These are phyloP conservation scores for Aulostomus chinensis DNA, from an alignment of 2,797 vertebrate species.

Conservation along the genomic window DNA sequence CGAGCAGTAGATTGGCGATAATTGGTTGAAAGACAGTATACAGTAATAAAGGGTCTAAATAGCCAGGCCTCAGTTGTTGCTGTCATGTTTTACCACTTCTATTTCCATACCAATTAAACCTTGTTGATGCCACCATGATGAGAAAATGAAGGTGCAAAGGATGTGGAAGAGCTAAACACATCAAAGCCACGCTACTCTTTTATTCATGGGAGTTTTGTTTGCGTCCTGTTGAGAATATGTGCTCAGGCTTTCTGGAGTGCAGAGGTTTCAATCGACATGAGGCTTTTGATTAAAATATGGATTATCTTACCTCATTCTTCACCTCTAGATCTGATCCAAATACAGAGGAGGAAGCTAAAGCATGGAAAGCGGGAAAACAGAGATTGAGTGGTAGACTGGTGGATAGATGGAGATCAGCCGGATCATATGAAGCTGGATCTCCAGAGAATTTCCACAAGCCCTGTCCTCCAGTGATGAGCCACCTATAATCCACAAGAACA, in stretches of 20 bases:
- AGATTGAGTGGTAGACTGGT: constrained; percentile 20
- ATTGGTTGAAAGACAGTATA: constrained; percentile 76
- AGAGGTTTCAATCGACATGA: constrained; percentile 42
- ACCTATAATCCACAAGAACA: constrained; percentile 70
- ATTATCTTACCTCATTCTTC: constrained; percentile 43
- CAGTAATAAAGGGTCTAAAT: constrained; percentile 73
- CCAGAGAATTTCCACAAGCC: constrained; percentile 54
- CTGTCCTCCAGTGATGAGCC: constrained; percentile 51
- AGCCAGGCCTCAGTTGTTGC: constrained; percentile 47
- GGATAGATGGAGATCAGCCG: constrained; percentile 45
- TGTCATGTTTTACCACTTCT: constrained; percentile 73
- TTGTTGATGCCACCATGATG: constrained; percentile 62
- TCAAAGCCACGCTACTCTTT: constrained; percentile 26
- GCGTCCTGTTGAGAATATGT: neutral
- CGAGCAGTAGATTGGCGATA: constrained; percentile 70
- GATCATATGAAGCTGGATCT: constrained; percentile 51
- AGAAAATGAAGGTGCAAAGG: constrained; percentile 69
- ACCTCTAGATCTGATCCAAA: constrained; percentile 17
- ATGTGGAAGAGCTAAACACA: constrained; percentile 48
- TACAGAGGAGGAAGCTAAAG: constrained; percentile 3
- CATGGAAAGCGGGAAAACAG: neutral
- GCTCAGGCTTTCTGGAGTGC: no score
- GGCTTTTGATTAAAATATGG: constrained; percentile 56
- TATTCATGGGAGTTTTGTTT: constrained; percentile 16
- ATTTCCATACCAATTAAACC: constrained; percentile 79